These are phyloP conservation scores for Calypte anna DNA, from an alignment of 2,113 vertebrate genomes.

Conservation along the genomic window DNA sequence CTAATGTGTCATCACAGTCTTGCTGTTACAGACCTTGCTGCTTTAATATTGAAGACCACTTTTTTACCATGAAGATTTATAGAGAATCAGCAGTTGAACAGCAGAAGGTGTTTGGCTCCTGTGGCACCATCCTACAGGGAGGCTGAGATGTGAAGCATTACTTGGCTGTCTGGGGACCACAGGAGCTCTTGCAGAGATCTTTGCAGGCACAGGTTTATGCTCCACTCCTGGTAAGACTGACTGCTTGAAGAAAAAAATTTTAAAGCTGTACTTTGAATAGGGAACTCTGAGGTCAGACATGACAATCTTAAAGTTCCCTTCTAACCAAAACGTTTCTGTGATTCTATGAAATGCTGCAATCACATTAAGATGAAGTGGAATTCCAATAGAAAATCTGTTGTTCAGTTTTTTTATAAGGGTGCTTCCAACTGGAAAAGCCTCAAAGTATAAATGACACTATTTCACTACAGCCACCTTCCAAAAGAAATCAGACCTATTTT, in stretches of 20 bases:
- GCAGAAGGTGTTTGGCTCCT: neutral
- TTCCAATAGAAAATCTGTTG: neutral
- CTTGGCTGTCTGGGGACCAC: fast-evolving
- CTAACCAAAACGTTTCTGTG: too few relatives aligned
- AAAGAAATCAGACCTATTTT: neutral
- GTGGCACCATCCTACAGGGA: neutral
- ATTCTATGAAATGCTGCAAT: neutral
- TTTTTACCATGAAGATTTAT: neutral
- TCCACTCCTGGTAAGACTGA: neutral
- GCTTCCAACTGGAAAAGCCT: neutral
- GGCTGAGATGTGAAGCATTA: fast-evolving
- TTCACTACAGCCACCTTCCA: neutral
- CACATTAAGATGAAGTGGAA: neutral
- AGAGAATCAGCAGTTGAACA: neutral
- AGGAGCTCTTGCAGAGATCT: neutral
- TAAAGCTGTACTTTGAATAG: neutral
- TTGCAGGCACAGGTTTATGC: neutral
- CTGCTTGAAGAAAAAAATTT: neutral
- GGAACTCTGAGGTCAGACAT: neutral
- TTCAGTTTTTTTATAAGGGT: neutral
- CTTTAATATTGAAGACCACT: neutral
- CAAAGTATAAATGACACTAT: neutral
- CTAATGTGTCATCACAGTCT: neutral
- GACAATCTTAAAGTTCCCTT: too few relatives aligned
- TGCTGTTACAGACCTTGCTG: neutral